phyloP scores from a whole-genome alignment of 1,140 invertebrate species.

The Belonocnema kinseyi region DNA sequence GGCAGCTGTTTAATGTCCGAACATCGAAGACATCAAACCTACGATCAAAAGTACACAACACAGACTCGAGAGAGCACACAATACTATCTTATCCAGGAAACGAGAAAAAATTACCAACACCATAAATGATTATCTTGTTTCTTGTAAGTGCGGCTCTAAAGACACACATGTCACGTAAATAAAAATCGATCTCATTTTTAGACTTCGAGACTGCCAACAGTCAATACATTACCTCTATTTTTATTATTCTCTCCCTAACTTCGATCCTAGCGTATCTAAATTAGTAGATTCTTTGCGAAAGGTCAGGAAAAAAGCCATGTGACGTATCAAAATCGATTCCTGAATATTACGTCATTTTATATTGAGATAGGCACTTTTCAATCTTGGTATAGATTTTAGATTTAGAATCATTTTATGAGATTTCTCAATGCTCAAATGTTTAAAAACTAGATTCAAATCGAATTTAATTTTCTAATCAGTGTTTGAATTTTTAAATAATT shows the following conservation, averaged over 20 bases:
- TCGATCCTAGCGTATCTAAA: slow-evolving; percentile 17
- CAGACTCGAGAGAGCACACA: slow-evolving; percentile 35
- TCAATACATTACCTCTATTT: slow-evolving; percentile 6
- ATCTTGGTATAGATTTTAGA: too few relatives aligned
- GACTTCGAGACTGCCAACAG: neutral
- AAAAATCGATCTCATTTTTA: slow-evolving; percentile 24
- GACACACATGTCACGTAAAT: neutral
- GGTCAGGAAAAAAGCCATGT: slow-evolving; percentile 1
- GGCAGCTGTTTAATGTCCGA: slow-evolving; percentile 61
- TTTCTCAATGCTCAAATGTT: too few relatives aligned
- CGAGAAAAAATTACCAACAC: neutral
- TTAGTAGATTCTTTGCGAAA: slow-evolving; percentile 8
- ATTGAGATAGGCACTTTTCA: neutral
- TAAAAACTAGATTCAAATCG: too few relatives aligned
- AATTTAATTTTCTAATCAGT: too few relatives aligned
- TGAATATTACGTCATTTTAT: slow-evolving; percentile 1
- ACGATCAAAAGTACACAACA: neutral
- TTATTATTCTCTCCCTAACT: slow-evolving; percentile 23
- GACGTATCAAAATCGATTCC: neutral
- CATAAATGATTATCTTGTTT: neutral
- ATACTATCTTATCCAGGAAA: slow-evolving; percentile 20
- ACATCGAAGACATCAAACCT: slow-evolving; percentile 48
- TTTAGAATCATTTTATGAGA: too few relatives aligned
- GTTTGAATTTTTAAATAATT: too few relatives aligned
- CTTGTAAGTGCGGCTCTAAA: too few relatives aligned